phyloP scores from a whole-genome alignment of 2,797 vertebrate species.

The Artibeus jamaicensis region DNA sequence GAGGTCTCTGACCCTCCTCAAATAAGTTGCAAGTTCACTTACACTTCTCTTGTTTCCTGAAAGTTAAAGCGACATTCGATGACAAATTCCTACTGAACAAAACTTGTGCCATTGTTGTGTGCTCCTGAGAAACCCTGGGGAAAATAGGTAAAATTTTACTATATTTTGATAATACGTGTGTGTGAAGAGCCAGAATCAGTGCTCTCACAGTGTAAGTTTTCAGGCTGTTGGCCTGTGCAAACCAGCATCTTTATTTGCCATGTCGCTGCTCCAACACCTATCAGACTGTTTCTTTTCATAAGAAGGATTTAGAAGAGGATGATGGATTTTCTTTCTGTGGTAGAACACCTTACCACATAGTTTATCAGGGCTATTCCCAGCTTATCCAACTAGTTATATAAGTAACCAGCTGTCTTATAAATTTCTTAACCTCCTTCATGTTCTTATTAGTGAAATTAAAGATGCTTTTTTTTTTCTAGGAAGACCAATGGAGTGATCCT shows the following conservation, averaged over 20 bases:
- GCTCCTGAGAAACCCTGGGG: not conserved
- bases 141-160: not conserved
- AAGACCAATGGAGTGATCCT: no score
- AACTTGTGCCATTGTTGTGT: not conserved
- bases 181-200: not conserved
- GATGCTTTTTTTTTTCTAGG: not conserved
- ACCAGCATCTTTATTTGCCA: not conserved
- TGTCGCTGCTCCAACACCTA: not conserved
- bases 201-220: not conserved
- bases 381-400: not conserved
- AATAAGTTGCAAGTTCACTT: not conserved
- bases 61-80: not conserved
- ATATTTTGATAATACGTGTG: not conserved
- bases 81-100: not conserved
- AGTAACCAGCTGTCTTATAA: not conserved
- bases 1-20: not conserved
- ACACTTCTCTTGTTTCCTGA: not conserved
- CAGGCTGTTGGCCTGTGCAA: not conserved
- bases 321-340: not conserved
- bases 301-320: not conserved
- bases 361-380: not conserved
- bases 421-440: not conserved
- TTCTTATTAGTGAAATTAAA: not conserved
- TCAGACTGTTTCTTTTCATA: not conserved
- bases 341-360: not conserved